Evolutionary conservation across 2,113 vertebrate genomes (phyloP).

Genomic region (Anhinga rufa): DNA sequence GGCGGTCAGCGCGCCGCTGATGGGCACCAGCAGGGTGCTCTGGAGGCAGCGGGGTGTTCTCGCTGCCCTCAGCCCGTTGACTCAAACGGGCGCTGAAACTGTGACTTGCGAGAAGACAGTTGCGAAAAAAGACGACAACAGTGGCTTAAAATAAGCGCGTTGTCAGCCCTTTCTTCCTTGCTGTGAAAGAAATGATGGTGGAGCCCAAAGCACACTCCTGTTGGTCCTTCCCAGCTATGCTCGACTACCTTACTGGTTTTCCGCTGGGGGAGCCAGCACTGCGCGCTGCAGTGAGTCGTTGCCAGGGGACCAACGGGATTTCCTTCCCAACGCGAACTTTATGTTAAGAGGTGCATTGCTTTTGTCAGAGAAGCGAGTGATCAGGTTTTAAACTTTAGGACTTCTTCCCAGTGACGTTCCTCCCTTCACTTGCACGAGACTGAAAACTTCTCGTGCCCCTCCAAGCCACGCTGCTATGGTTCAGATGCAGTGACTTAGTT

Average conservation of each 20-base stretch:
- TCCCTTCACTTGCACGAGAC: fast-evolving
- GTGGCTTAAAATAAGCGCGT: neutral
- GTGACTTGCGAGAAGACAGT: neutral
- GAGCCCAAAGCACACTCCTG: too few relatives aligned
- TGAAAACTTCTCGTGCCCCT: neutral
- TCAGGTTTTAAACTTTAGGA: neutral
- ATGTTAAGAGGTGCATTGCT: neutral
- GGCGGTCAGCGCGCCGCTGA: fast-evolving
- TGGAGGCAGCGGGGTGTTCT: neutral
- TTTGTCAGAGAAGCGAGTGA: neutral
- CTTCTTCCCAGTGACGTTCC: neutral
- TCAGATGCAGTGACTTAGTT: neutral
- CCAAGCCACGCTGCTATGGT: neutral
- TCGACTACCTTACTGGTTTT: neutral
- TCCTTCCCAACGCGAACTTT: neutral
- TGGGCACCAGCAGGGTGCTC: neutral
- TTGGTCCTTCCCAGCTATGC: neutral
- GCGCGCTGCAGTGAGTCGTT: fast-evolving
- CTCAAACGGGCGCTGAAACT: too few relatives aligned
- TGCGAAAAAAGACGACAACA: too few relatives aligned
- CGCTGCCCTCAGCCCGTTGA: neutral
- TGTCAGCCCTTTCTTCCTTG: neutral
- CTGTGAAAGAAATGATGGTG: neutral
- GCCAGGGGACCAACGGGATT: neutral
- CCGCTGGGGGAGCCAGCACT: neutral